Base-by-base conservation (phyloP, 1,140 invertebrate species). In the Delia radicum region DNA sequence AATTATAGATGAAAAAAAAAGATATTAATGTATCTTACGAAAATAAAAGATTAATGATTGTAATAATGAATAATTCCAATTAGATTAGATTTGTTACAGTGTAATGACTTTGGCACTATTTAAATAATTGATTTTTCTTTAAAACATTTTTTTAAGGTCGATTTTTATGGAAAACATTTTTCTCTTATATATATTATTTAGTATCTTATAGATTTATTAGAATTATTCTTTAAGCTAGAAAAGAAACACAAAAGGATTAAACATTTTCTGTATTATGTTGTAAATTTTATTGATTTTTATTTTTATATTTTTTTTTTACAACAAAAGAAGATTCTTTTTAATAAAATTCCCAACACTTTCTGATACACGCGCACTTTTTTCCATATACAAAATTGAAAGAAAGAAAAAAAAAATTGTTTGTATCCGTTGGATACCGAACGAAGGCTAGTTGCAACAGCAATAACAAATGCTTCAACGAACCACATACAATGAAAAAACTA, bases 361-460 rank as follows among this genome's bases (percentile, higher is more conserved):
- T 21, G 6, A 21, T 55, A 55, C 48, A 55, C 48, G n/a, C 48
- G 24, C 48, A 55, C n/a, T 21, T 7, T 55, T 55, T 37, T 37
- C 15, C n/a, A 37, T 37, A 3, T 10, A 55, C 48, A 55, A 55
- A n/a, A 55, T n/a, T n/a, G n/a, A n/a, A n/a, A n/a, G n/a, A 55
- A 55, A 18, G 21, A 24, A 2, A 55, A 1, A 24, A 55, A 55
- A 24, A 21, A 55, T 18, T 55, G 48, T 55, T 55, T 55, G 48
- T 55, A 55, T 55, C 48, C 48, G 48, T 55, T 55, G 48, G 48
- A 55, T 55, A 55, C 48, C 48, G n/a, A 55, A 24, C 48, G n/a
- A 55, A 24, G n/a, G n/a, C 48, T 55, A 55, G 15, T 55, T 55
- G 48, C 48, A 55, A 18, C n/a, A 15, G 42, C 42, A 48, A 48